Evolutionary conservation across 1,140 invertebrate genomes (phyloP).

Genomic region (Pantala flavescens): DNA sequence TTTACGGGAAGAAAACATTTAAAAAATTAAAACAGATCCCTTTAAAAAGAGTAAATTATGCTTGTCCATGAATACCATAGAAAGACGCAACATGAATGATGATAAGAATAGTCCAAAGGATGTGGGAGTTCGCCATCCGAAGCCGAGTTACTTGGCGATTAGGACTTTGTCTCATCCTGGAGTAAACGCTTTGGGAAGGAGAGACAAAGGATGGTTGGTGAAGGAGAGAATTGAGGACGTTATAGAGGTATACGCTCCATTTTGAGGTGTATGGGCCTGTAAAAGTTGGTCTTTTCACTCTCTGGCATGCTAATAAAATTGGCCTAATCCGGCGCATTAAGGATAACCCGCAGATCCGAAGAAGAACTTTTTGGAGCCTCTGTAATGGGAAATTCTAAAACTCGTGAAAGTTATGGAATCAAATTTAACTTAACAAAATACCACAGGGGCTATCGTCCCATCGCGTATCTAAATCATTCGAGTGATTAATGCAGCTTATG

Average conservation of each 20-base stretch:
- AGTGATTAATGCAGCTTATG: too few relatives aligned
- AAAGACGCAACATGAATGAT: too few relatives aligned
- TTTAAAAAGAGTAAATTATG: too few relatives aligned
- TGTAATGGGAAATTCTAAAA: not conserved
- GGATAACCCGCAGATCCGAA: not conserved
- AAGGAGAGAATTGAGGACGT: not conserved
- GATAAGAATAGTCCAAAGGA: too few relatives aligned
- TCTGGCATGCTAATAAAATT: not conserved
- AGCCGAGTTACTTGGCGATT: too few relatives aligned
- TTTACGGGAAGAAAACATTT: too few relatives aligned
- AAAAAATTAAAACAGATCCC: too few relatives aligned
- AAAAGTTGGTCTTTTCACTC: conserved; percentile 6
- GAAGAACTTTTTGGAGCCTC: not conserved
- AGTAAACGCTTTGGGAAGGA: not conserved
- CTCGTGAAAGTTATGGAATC: not conserved
- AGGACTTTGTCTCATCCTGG: too few relatives aligned
- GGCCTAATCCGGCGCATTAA: not conserved
- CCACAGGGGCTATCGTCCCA: too few relatives aligned
- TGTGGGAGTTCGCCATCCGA: too few relatives aligned
- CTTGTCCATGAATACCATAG: too few relatives aligned
- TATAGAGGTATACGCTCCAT: not conserved
- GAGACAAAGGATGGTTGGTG: not conserved
- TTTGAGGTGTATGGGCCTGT: not conserved
- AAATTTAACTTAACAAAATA: conserved; percentile 6
- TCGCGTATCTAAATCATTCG: too few relatives aligned